Evolutionary conservation across 2,888 invertebrate species (phyloP).

Genomic region (Lamellibrachia satsuma): DNA sequence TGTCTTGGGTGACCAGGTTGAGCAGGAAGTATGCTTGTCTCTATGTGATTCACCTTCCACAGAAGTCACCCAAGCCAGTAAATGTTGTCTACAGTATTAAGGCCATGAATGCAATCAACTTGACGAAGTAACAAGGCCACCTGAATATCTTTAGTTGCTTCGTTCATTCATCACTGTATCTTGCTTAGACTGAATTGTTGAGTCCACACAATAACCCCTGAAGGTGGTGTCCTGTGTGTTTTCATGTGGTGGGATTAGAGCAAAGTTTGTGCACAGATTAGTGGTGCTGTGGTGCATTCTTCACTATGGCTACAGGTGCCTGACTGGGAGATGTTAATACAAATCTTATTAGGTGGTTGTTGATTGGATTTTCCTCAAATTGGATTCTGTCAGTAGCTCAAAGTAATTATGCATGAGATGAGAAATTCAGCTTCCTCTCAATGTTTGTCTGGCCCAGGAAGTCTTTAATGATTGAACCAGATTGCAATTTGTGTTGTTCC

Average conservation of each 20-base stretch:
- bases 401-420: background rate
- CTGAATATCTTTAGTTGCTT: background rate
- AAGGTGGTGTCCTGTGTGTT: background rate
- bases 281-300: background rate
- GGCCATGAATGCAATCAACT: background rate
- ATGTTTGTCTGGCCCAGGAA: background rate
- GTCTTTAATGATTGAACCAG: background rate
- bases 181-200: background rate
- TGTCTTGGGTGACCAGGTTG: background rate
- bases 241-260: background rate
- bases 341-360: background rate
- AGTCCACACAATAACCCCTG: background rate
- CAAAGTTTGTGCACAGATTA: background rate
- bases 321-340: background rate
- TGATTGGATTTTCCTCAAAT: background rate
- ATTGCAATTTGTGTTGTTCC: background rate
- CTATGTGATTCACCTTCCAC: background rate
- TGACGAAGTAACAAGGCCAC: background rate
- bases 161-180: background rate
- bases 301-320: background rate
- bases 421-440: background rate
- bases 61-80: background rate
- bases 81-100: background rate
- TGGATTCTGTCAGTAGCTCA: background rate
- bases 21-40: background rate